Percentiles rank a stretch among this genome's conserved stretches.
phyloP scores from a whole-genome alignment of 2,888 invertebrate species.

The Brachyopa scutellaris region DNA sequence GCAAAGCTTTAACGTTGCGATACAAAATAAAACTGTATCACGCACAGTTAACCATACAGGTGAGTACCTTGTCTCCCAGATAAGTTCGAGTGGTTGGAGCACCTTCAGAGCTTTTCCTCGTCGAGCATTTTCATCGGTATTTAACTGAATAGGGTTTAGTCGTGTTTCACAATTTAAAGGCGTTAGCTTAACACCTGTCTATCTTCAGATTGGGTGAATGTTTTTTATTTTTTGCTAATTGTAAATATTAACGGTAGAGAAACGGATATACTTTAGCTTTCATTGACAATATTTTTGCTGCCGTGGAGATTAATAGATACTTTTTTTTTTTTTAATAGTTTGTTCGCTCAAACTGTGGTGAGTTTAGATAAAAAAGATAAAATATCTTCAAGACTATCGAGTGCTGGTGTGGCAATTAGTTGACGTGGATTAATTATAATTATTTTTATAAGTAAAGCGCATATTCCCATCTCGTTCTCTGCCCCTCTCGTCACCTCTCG shows the following conservation, averaged over 20 bases:
- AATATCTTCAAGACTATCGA: not conserved
- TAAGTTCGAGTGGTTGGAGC: conserved; percentile 1
- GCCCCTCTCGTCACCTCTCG: no score
- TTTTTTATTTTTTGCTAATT: no score
- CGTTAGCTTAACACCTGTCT: conserved; percentile 24
- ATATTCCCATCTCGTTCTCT: not conserved
- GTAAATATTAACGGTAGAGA: not conserved
- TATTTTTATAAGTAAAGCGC: not conserved
- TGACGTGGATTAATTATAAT: conserved; percentile 1
- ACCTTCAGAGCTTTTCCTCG: conserved; percentile 22
- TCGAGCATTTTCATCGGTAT: conserved; percentile 17
- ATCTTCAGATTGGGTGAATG: no score
- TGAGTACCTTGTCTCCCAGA: conserved; percentile 9
- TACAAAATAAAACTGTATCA: conserved; percentile 2
- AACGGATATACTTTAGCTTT: not conserved
- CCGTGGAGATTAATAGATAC: no score
- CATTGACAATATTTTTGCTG: no score
- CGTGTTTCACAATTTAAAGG: conserved; percentile 50
- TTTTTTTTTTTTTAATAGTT: not conserved
- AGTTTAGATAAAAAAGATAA: conserved; percentile 13
- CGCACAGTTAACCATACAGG: conserved; percentile 24
- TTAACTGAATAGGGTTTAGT: conserved; percentile 39
- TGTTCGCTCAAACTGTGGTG: conserved; percentile 25
- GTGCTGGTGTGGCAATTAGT: not conserved
- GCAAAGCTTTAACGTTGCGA: conserved; percentile 37